phyloP scores from a whole-genome alignment of 2,888 invertebrate species.

The Sympetrum striolatum region DNA sequence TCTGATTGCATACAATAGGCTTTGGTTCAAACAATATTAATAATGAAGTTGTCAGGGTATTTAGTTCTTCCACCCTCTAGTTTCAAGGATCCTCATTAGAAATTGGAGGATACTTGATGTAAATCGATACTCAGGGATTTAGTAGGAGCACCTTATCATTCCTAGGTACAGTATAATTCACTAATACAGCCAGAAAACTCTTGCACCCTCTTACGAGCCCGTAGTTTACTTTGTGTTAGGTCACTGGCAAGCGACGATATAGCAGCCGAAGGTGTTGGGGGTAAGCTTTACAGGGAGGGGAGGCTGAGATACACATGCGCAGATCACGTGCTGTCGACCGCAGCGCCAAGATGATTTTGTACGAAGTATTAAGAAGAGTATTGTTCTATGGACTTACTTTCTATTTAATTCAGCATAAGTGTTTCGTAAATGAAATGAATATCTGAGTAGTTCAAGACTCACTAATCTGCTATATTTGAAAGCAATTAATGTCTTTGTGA shows the following conservation, averaged over 20 bases:
- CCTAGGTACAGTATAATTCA: background rate
- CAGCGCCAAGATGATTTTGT: background rate
- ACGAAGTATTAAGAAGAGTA: background rate
- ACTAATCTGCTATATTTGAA: no score
- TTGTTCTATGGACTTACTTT: no score
- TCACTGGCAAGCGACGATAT: background rate
- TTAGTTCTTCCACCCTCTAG: background rate
- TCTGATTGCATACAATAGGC: background rate
- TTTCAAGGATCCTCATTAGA: background rate
- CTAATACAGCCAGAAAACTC: background rate
- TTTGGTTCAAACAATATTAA: background rate
- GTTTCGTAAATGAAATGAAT: no score
- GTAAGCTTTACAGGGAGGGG: constrained; percentile 8
- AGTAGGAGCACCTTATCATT: background rate
- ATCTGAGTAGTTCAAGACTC: no score
- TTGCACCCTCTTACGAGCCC: background rate
- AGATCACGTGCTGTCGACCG: background rate
- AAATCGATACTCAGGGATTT: constrained; percentile 4
- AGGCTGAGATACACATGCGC: background rate
- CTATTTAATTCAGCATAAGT: no score
- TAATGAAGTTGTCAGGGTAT: background rate
- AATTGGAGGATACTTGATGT: background rate
- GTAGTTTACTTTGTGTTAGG: background rate
- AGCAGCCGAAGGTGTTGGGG: background rate
- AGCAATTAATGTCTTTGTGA: no score